Base-by-base conservation (phyloP, 30 jellyfish, hydroid and myxozoan species). In the Aurelia aurita region DNA sequence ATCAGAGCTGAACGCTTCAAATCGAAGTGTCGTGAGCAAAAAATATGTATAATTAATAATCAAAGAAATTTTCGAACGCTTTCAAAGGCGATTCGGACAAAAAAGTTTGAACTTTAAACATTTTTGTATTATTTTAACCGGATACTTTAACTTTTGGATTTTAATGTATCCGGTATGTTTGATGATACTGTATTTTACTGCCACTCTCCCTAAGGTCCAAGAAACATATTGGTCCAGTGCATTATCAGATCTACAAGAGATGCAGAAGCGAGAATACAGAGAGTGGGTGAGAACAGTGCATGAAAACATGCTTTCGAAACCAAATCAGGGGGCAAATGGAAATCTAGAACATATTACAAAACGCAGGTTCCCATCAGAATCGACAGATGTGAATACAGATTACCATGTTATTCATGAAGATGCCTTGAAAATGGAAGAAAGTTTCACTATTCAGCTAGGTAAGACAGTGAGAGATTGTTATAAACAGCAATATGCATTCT, bases 211-310 rank as follows among this genome's bases (percentile, higher is more conserved):
- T 22, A 43, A 92, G 97, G 83, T 93, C 53, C 97, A 87, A 70
- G 97, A 93, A 73, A 93, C 90, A 11, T 88, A 80, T 59, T 93
- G 97, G 97, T 93, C 98, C 31, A 93, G 97, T 84, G 95, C 97
- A 3, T 77, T 93, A 57, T 87, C 97, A 53, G 97, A 88, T 39
- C 91, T 93, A 3, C 97, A 93, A 72, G 98, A 87, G 43, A 73
- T 81, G 72, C 98, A 93, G 65, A 93, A 88, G 63, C 86, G 96
- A 19, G 98, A 93, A 29, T 93, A 93, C 64, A 87, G 96, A 57
- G 96, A 93, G 22, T 93, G 98, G 98, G 98, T 93, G 29, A 66
- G 43, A 47, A 75, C 93, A 3, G 98, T 93, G 26, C 90, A 93
- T 73, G 97, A 93, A 35, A 83, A 82, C 23, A 77, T 83, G 25